Evolutionary conservation across 2,797 vertebrate genomes (phyloP).

Genomic region (Acridotheres tristis): DNA sequence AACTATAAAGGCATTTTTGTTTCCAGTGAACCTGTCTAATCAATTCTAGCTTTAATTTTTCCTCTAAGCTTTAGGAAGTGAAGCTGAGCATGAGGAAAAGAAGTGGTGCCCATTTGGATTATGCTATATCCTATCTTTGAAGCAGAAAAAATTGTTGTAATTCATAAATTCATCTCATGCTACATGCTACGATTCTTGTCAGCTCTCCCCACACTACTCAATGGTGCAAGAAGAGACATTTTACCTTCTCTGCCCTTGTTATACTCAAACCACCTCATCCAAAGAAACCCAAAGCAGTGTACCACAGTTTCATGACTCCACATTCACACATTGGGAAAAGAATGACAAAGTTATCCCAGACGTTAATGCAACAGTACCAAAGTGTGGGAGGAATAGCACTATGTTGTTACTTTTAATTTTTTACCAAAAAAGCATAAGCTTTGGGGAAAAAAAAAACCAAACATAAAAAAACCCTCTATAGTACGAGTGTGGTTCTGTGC

Average conservation of each 20-base stretch:
- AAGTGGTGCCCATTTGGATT: background rate
- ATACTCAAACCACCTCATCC: background rate
- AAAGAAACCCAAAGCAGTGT: background rate
- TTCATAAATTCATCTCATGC: background rate
- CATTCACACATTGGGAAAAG: background rate
- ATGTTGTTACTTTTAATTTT: background rate
- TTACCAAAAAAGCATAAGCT: background rate
- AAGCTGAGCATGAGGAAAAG: background rate
- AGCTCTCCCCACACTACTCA: background rate
- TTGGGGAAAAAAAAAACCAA: background rate
- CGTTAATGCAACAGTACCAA: background rate
- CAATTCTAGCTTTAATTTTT: background rate
- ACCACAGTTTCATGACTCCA: background rate
- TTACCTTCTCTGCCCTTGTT: background rate
- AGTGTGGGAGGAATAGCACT: background rate
- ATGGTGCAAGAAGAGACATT: background rate
- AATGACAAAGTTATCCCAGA: background rate
- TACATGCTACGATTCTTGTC: background rate
- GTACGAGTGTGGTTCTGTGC: background rate
- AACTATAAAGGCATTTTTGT: background rate
- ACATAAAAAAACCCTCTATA: fast-evolving
- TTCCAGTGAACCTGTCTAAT: background rate
- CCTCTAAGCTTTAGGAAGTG: background rate
- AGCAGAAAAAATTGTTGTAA: background rate
- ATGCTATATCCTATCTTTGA: background rate